Evolutionary conservation across 2,797 vertebrate genomes (phyloP).

Genomic region (Chelon auratus): DNA sequence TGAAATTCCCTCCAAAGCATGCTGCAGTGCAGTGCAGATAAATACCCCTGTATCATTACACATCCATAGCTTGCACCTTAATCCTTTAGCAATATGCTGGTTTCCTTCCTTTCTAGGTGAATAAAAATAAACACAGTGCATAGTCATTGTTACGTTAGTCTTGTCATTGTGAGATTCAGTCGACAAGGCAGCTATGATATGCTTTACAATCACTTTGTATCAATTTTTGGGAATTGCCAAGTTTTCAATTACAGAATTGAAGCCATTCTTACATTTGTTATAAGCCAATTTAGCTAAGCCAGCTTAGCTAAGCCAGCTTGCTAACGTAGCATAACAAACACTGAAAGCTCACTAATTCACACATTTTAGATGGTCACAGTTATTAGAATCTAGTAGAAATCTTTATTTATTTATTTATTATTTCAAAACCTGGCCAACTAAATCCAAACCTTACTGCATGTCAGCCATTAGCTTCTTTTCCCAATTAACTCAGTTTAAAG

Average conservation of each 20-base stretch:
- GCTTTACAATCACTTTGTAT: not conserved
- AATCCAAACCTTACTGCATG: too few relatives aligned
- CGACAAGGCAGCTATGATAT: not conserved
- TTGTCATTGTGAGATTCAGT: not conserved
- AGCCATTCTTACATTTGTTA: not conserved
- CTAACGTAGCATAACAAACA: conserved; percentile 3
- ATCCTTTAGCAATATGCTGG: not conserved
- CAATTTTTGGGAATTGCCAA: not conserved
- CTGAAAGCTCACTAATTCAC: not conserved
- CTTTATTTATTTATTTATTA: too few relatives aligned
- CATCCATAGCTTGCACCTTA: not conserved
- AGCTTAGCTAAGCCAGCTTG: not conserved
- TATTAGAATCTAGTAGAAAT: too few relatives aligned
- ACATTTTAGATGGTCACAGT: too few relatives aligned
- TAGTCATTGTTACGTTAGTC: not conserved
- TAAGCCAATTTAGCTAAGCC: too few relatives aligned
- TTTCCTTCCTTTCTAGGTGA: not conserved
- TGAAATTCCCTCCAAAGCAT: conserved; percentile 36
- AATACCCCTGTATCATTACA: conserved; percentile 19
- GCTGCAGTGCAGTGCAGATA: conserved; percentile 55
- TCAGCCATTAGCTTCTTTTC: too few relatives aligned
- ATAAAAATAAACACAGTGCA: not conserved
- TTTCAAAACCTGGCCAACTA: not conserved
- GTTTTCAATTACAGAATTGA: not conserved
- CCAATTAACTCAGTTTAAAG: too few relatives aligned